Percentiles rank a stretch among this genome's conserved stretches.
Conservation (phyloP, 2,797 vertebrate genomes). For the Oophaga sylvatica region DNA sequence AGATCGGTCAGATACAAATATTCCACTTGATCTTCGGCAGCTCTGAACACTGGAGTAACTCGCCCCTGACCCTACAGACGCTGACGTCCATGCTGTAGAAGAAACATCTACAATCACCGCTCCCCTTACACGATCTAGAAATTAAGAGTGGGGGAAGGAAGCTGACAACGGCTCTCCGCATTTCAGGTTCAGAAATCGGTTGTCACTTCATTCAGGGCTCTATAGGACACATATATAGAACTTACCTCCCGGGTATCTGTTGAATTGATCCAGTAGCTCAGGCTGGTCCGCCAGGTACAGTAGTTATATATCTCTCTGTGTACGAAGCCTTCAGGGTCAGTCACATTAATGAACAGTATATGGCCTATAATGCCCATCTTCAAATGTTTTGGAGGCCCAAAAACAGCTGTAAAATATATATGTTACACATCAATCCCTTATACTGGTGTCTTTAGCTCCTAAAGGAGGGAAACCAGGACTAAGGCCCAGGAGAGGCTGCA, state of each 20-base stretch:
- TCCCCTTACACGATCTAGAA: too few species aligned
- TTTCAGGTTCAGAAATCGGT: too few species aligned
- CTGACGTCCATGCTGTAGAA: too few species aligned
- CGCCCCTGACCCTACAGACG: not conserved
- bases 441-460: too few species aligned
- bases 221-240: too few species aligned
- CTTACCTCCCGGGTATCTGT: conserved; percentile 13
- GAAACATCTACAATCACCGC: too few species aligned
- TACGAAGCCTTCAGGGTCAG: conserved; percentile 10
- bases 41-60: not conserved
- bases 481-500: too few species aligned
- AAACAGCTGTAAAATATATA: not conserved
- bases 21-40: not conserved
- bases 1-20: not conserved
- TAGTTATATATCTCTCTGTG: accelerated
- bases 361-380: not conserved
- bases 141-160: too few species aligned
- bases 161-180: too few species aligned
- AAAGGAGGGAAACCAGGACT: too few species aligned
- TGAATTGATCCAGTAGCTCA: conserved; percentile 26
- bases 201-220: too few species aligned
- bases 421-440: too few species aligned
- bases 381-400: conserved; percentile 21
- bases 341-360: not conserved
- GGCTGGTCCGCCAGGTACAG: not conserved